Base-by-base conservation (phyloP, 2,888 invertebrate species). In the Drosophila demipolita region DNA sequence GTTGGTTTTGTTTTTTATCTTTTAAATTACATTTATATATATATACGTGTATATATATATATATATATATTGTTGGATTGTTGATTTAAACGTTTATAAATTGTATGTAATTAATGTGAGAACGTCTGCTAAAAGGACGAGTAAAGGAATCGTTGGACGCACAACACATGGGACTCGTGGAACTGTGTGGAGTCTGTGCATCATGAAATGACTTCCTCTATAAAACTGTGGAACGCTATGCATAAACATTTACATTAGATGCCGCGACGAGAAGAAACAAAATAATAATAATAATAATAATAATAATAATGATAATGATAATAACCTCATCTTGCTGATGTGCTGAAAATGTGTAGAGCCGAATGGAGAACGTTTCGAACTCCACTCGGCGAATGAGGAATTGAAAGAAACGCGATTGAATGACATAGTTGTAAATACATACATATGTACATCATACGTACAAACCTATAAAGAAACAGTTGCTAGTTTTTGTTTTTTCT, bases 401-500 rank as follows among this genome's bases (percentile, higher is more conserved):
- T 76, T 50, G 45, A 75, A 66, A 17, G 40, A 73, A 75, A 76
- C 62, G 63, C 66, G 54, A 60, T 68, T 36, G 65, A 73, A 82
- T 87, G 82, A 79, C 78, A 87, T 71, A 66, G 52, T 67, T 29
- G 53, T 58, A 20, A 54, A 62, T 64, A 60, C 49, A 66, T 65
- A 78, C 52, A 66, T 58, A 68, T 63, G 29, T 58, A 55, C 61
- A 78, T 82, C 52, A 66, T 54, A 81, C 87, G 82, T 72, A 87
- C 69, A 82, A 82, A 90, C 82, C 90, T 89, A 90, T 76, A 78
- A 75, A 79, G 86, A 87, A 78, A 89, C 75, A 87, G 77, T 87
- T 87, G 72, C 75, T 78, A 73, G 65, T 73, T 75, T 74, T 68
- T 74, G 55, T n/a, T 40, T 55, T 40, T 57, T 69, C 49, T 76